Conservation (phyloP, 2,888 invertebrate genomes). For the Scaeva pyrastri region DNA sequence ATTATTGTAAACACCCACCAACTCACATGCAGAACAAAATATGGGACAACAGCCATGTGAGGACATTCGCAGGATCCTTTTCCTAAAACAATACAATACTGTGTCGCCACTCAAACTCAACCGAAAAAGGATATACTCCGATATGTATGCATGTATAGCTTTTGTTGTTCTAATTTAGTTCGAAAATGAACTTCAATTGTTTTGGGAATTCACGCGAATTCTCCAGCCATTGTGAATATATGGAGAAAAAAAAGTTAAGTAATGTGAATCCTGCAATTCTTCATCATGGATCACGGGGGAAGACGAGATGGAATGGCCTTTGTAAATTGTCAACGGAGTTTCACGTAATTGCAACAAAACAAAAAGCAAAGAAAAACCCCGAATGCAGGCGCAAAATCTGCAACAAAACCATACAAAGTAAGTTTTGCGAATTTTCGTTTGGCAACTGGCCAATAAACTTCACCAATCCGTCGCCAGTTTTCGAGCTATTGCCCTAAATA, state of each 20-base stretch:
- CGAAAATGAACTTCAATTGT: conserved; percentile 29
- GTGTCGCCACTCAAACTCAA: conserved; percentile 38
- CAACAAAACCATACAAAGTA: conserved; percentile 50
- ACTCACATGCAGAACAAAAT: too few relatives aligned
- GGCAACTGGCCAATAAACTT: conserved; percentile 67
- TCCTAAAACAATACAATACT: conserved; percentile 19
- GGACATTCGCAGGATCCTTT: too few relatives aligned
- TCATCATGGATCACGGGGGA: neutral
- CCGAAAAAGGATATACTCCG: conserved; percentile 15
- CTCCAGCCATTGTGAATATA: neutral
- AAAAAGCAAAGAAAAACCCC: neutral
- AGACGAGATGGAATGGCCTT: neutral
- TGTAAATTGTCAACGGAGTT: conserved; percentile 8
- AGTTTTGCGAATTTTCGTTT: conserved; percentile 46
- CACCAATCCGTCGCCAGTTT: conserved; percentile 73
- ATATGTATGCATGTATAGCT: neutral
- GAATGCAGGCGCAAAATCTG: conserved; percentile 37
- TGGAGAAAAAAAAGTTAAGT: neutral
- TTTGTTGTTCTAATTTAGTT: conserved; percentile 29
- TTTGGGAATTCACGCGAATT: conserved; percentile 6
- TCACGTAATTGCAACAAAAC: conserved; percentile 1
- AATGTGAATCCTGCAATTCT: conserved; percentile 18
- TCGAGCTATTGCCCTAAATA: conserved; percentile 67
- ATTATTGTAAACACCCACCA: too few relatives aligned
- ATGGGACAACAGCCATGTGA: too few relatives aligned